Percentiles rank a stretch among this genome's conserved stretches.
These are phyloP conservation scores for Schizopygopsis malacanthus DNA, from an alignment of 2,797 vertebrate genomes.

Conservation along the genomic window DNA sequence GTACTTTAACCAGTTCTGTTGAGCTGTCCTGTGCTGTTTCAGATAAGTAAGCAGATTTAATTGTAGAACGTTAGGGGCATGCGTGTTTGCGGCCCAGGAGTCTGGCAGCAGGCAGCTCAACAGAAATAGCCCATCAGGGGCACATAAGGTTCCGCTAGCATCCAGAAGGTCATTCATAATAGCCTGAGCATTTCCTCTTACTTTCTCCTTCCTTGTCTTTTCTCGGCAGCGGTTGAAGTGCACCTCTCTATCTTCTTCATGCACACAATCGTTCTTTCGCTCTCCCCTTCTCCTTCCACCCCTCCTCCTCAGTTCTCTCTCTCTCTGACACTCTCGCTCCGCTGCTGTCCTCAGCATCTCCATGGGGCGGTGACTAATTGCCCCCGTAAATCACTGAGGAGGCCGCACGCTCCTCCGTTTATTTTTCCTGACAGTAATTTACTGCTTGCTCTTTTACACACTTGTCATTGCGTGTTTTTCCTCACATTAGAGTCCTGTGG, in stretches of 20 bases:
- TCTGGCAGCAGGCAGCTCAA: constrained; percentile 27
- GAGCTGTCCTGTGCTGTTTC: constrained; percentile 44
- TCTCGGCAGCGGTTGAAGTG: constrained; percentile 32
- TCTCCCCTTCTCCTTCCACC: constrained; percentile 30
- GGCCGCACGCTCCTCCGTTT: constrained; percentile 91
- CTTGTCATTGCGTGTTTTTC: constrained; percentile 99
- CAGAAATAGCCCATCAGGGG: constrained; percentile 44
- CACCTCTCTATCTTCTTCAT: constrained; percentile 46
- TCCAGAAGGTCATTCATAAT: constrained; percentile 49
- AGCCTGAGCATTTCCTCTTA: constrained; percentile 40
- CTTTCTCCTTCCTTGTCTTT: constrained; percentile 37
- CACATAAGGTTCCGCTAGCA: constrained; percentile 24
- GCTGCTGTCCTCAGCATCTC: constrained; percentile 90
- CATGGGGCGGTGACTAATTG: constrained; percentile 98
- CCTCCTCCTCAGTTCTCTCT: constrained; percentile 53
- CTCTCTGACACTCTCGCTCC: constrained; percentile 73
- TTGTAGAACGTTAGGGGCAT: constrained; percentile 50
- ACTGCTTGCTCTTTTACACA: constrained; percentile 99
- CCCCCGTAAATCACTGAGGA: constrained; percentile 97
- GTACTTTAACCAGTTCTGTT: constrained; percentile 57
- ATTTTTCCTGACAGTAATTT: constrained; percentile 99
- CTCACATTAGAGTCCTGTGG: constrained; percentile 98
- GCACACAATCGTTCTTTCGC: not conserved
- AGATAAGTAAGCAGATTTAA: constrained; percentile 60
- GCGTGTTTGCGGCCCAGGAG: constrained; percentile 25